Evolutionary conservation across 2,888 invertebrate species (phyloP), one percentile per base, ranked within the genome.

Genomic region (Tetheella fluctuosa): DNA sequence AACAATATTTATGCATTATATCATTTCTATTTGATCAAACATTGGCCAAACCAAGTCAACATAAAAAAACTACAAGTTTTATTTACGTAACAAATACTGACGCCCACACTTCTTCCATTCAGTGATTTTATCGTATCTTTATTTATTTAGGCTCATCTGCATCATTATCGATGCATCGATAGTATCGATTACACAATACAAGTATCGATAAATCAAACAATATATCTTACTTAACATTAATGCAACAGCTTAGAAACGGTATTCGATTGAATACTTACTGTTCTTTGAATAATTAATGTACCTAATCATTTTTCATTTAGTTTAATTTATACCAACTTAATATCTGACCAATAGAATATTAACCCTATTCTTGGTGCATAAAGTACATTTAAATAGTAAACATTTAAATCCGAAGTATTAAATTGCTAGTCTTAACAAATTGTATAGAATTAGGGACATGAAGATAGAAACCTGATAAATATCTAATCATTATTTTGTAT

Each of bases 121-220:
- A 75, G 60, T 65, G 68, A 67, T 75, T 72, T 68, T 73, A 71
- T 80, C 69, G 30, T 57, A 28, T 64, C 59, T 70, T 65, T 84
- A 79, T 86, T 83, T 81, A 80, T 84, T 82, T 81, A 81, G 76
- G 79, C 67, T 73, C 81, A 76, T 77, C 76, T 75, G 73, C 73
- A 77, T 78, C 75, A 80, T 80, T 79, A 85, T 80, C 80, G 75
- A 74, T 74, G 62, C 68, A 69, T 70, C 66, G 65, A 72, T 70
- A 68, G 72, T 76, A 83, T 80, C 79, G 80, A 83, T 84, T 86
- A 83, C 84, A 77, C 64, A 69, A 62, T 64, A 68, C 68, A 75
- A 73, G 69, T 70, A 69, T 74, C 76, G 73, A 83, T 85, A 85
- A 78, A 82, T 85, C 82, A 81, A 73, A 69, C 65, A 71, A 77